A percentile compares a stretch with the other conserved stretches of the same genome.
phyloP scores from a whole-genome alignment of 2,797 vertebrate genomes.

The Spea hammondii region DNA sequence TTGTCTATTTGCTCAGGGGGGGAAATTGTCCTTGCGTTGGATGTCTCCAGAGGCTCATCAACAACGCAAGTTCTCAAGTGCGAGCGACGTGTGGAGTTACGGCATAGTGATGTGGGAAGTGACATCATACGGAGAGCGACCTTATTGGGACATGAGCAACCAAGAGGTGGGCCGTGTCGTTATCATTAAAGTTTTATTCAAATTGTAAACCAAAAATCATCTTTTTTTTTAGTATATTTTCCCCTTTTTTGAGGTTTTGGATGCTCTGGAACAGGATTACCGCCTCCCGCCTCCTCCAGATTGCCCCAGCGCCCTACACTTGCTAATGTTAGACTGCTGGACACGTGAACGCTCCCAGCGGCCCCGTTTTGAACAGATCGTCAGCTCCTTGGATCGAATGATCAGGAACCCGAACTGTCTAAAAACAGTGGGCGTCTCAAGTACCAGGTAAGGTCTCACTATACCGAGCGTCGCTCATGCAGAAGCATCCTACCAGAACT shows the following conservation, averaged over 20 bases:
- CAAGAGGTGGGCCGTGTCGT: constrained; percentile 68
- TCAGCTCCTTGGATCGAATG: constrained; percentile 69
- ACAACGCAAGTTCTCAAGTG: constrained; percentile 71
- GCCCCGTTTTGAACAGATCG: constrained; percentile 83
- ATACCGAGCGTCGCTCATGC: no score
- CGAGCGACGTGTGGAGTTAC: constrained; percentile 78
- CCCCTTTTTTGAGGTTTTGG: constrained; percentile 81
- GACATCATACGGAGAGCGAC: constrained; percentile 77
- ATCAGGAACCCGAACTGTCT: constrained; percentile 69
- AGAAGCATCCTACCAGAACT: no score
- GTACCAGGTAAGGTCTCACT: constrained; percentile 66
- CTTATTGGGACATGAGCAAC: constrained; percentile 74
- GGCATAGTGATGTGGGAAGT: constrained; percentile 79
- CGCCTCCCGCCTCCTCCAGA: constrained; percentile 87
- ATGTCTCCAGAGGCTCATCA: constrained; percentile 76
- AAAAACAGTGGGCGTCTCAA: constrained; percentile 71
- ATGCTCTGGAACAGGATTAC: constrained; percentile 89
- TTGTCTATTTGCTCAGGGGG: constrained; percentile 61
- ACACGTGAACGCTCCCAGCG: constrained; percentile 78
- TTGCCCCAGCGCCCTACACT: constrained; percentile 89
- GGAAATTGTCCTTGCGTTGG: constrained; percentile 75
- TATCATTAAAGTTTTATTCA: no score
- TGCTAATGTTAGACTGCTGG: constrained; percentile 96
- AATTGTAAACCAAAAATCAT: not conserved
- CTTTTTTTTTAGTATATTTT: not conserved